phyloP scores from a whole-genome alignment of 2,797 vertebrate species.

The Corythornis leucogaster region DNA sequence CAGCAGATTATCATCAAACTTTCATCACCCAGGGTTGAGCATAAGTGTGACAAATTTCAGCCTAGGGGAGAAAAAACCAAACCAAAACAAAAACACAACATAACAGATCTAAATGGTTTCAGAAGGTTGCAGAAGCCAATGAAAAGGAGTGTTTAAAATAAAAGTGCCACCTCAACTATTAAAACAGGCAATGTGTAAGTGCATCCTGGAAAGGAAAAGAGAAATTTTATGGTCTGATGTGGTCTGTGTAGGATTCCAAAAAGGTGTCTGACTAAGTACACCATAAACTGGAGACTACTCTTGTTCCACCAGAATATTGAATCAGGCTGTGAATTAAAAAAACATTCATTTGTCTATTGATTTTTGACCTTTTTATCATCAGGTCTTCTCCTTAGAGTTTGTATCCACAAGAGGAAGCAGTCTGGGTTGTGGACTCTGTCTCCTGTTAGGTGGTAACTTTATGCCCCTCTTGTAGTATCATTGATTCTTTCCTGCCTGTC shows the following conservation, averaged over 20 bases:
- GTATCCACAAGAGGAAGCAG: neutral
- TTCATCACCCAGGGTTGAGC: neutral
- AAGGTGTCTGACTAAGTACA: neutral
- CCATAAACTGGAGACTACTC: neutral
- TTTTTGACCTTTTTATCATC: neutral
- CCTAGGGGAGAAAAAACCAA: neutral
- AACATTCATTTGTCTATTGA: neutral
- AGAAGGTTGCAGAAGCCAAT: conserved; percentile 20
- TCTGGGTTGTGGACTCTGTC: neutral
- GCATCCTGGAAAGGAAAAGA: conserved; percentile 13
- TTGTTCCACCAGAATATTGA: conserved; percentile 1
- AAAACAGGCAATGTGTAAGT: neutral
- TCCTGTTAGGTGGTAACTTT: neutral
- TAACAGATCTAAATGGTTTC: neutral
- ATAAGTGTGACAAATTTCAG: neutral
- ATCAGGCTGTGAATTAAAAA: neutral
- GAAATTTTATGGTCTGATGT: conserved; percentile 9
- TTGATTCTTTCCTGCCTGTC: neutral
- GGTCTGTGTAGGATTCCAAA: conserved; percentile 13
- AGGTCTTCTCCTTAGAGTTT: neutral
- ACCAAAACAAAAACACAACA: neutral
- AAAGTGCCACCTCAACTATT: conserved; percentile 22
- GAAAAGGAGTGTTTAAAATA: conserved; percentile 28
- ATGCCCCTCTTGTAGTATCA: neutral
- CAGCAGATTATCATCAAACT: conserved; percentile 18